These are phyloP conservation scores for Xiphophorus couchianus DNA, from an alignment of 2,113 vertebrate genomes.

Conservation along the genomic window DNA sequence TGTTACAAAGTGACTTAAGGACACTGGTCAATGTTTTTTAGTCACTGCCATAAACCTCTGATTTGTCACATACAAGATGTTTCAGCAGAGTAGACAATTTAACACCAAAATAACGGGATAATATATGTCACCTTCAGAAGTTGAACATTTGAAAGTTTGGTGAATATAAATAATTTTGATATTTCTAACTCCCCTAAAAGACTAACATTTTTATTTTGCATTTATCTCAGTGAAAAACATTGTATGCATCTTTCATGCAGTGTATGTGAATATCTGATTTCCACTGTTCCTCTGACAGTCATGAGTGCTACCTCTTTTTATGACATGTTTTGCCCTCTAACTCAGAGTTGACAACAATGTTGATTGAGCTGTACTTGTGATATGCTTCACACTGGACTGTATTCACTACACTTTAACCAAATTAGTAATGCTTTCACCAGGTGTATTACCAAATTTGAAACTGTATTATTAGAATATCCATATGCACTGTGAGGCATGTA, in stretches of 20 bases:
- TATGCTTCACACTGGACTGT: conserved; percentile 51
- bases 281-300: conserved; percentile 22
- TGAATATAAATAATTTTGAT: neutral
- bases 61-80: neutral
- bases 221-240: neutral
- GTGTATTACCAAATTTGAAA: conserved; percentile 63
- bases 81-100: neutral
- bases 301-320: conserved; percentile 20
- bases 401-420: conserved; percentile 70
- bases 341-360: conserved; percentile 69
- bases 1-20: neutral
- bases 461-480: conserved; percentile 73
- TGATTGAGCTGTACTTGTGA: conserved; percentile 45
- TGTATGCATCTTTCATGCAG: neutral
- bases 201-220: neutral
- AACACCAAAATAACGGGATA: neutral
- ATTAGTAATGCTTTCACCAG: conserved; percentile 78
- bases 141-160: neutral
- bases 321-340: conserved; percentile 69
- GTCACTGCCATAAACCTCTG: neutral
- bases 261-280: neutral
- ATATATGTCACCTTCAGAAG: neutral
- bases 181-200: neutral
- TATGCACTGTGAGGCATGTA: conserved; percentile 61
- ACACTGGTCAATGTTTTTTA: neutral